These are phyloP conservation scores for Tinea pellionella DNA, from an alignment of 2,888 invertebrate species.

Conservation along the genomic window DNA sequence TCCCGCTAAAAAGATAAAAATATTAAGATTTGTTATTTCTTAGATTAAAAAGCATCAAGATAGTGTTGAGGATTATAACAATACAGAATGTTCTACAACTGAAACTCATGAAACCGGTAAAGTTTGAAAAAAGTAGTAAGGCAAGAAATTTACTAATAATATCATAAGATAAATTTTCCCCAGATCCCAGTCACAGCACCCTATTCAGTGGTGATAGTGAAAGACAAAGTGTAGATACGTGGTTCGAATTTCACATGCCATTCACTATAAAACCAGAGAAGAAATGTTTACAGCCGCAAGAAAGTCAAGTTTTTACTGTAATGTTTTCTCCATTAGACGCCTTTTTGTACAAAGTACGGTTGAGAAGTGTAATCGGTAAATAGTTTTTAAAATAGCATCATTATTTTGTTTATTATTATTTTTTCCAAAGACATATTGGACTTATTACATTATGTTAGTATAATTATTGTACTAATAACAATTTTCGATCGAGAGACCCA, in stretches of 20 bases:
- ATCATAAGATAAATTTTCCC: not conserved
- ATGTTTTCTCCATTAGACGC: conserved; percentile 69
- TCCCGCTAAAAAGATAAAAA: no score
- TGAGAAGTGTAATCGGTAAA: conserved; percentile 51
- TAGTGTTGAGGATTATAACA: no score
- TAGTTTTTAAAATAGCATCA: conserved; percentile 11
- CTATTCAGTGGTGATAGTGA: conserved; percentile 43
- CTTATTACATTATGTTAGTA: no score
- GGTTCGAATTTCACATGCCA: conserved; percentile 57
- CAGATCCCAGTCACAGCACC: conserved; percentile 44
- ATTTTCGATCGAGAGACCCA: no score
- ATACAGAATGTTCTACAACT: no score
- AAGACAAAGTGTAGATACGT: conserved; percentile 51
- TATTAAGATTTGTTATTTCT: no score
- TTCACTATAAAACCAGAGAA: conserved; percentile 60
- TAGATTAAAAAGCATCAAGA: no score
- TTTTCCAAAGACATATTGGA: no score
- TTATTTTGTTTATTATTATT: not conserved
- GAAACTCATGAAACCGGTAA: no score
- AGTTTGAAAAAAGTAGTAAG: no score
- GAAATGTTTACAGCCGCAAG: conserved; percentile 50
- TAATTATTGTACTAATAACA: no score
- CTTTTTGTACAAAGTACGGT: conserved; percentile 53
- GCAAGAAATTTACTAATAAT: no score
- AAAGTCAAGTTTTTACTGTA: conserved; percentile 47